Percentiles rank a stretch among this genome's conserved stretches.
Conservation (phyloP, 2,888 invertebrate genomes). For the Dione juno region DNA sequence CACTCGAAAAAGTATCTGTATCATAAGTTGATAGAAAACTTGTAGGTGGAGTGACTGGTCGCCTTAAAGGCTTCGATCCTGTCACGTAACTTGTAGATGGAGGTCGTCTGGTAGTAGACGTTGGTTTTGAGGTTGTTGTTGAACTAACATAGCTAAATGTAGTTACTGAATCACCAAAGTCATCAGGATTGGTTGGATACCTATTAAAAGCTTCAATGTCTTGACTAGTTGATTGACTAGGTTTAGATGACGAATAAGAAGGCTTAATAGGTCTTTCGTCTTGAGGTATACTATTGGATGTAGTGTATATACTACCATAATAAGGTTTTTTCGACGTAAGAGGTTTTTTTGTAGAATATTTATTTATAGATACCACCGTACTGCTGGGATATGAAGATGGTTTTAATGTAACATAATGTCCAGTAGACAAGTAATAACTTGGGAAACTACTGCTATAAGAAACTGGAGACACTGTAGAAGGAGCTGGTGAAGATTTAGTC, state of each 20-base stretch:
- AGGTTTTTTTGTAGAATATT: conserved; percentile 56
- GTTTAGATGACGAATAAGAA: conserved; percentile 65
- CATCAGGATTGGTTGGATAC: conserved; percentile 73
- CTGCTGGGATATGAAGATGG: conserved; percentile 57
- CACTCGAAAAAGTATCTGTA: conserved; percentile 73
- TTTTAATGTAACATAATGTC: conserved; percentile 74
- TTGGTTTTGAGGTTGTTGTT: conserved; percentile 63
- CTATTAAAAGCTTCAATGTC: conserved; percentile 75
- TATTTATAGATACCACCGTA: conserved; percentile 43
- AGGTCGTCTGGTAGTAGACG: conserved; percentile 65
- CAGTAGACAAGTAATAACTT: conserved; percentile 64
- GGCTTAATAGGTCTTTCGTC: conserved; percentile 61
- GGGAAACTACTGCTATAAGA: conserved; percentile 67
- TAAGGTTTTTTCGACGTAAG: conserved; percentile 58
- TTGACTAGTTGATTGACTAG: conserved; percentile 76
- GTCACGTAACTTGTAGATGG: conserved; percentile 79
- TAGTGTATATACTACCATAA: conserved; percentile 60
- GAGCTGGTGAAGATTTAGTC: conserved; percentile 72
- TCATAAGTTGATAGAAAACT: conserved; percentile 64
- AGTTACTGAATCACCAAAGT: conserved; percentile 70
- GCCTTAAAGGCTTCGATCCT: conserved; percentile 76
- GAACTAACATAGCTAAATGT: conserved; percentile 73
- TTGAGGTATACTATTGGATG: conserved; percentile 63
- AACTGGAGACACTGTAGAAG: conserved; percentile 60
- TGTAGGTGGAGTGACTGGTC: conserved; percentile 68